phyloP scores from a whole-genome alignment of 2,797 vertebrate genomes.

The Myripristis murdjan region DNA sequence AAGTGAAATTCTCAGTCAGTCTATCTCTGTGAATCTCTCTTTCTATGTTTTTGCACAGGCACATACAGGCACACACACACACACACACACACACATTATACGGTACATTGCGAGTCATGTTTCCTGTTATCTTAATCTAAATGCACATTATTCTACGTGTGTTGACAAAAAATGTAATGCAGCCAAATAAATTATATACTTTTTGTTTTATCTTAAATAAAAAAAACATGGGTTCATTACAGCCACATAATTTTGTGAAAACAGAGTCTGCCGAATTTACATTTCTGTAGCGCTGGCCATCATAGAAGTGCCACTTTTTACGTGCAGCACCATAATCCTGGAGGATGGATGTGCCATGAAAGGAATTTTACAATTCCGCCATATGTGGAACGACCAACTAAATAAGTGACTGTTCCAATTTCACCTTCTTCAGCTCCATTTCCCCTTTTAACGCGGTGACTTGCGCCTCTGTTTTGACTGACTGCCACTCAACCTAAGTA shows the following conservation, averaged over 20 bases:
- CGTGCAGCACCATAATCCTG: conserved; percentile 39
- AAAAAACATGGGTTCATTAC: not conserved
- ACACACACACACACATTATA: not conserved
- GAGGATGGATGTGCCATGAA: conserved; percentile 31
- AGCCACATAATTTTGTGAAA: not conserved
- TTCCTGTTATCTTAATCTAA: too few species aligned
- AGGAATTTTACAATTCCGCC: conserved; percentile 50
- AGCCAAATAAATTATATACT: not conserved
- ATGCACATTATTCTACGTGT: not conserved
- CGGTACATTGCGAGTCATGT: too few species aligned
- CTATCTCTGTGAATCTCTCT: conserved; percentile 16
- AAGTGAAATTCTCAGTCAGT: conserved; percentile 27
- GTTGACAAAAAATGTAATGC: conserved; percentile 15
- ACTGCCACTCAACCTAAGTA: conserved; percentile 77
- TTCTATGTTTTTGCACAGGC: conserved; percentile 12
- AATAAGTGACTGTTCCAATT: conserved; percentile 65
- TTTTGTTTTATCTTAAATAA: conserved; percentile 5
- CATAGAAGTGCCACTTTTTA: conserved; percentile 8
- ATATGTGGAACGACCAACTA: conserved; percentile 57
- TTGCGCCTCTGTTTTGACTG: conserved; percentile 70
- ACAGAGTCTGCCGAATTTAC: not conserved
- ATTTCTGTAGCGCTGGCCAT: conserved; percentile 13
- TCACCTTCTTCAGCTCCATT: conserved; percentile 65
- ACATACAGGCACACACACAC: conserved; percentile 9
- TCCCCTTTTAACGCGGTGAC: conserved; percentile 61